These are phyloP conservation scores for Heliocidaris erythrogramma DNA, from an alignment of 35 echinoderm and acorn worm genomes.

Conservation along the genomic window DNA sequence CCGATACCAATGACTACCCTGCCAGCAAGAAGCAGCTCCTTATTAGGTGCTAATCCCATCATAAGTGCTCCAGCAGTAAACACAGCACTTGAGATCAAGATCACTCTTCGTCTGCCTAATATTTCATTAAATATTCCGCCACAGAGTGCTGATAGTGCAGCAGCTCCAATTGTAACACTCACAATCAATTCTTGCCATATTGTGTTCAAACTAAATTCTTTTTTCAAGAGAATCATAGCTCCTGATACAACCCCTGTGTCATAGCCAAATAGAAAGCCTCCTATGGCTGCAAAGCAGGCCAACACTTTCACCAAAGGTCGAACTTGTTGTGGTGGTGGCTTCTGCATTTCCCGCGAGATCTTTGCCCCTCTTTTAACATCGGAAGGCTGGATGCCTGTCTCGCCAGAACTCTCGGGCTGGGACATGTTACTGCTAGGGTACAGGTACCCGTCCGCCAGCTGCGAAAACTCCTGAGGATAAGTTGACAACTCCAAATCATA, in stretches of 20 bases:
- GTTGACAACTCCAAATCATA: background rate
- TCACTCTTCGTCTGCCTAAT: conserved; percentile 74
- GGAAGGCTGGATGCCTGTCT: background rate
- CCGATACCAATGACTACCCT: conserved; percentile 82
- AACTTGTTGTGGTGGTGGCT: background rate
- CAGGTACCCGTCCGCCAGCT: background rate
- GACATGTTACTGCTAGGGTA: background rate
- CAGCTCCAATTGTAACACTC: conserved; percentile 78
- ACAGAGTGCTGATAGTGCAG: conserved; percentile 68
- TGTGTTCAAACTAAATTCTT: conserved; percentile 69
- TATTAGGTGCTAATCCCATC: conserved; percentile 57
- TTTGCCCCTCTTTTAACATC: background rate
- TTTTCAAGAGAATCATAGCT: conserved; percentile 84
- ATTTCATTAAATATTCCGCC: conserved; percentile 82
- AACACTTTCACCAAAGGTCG: conserved; percentile 66
- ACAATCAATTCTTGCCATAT: conserved; percentile 97
- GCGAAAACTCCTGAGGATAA: background rate
- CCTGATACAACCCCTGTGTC: conserved; percentile 97
- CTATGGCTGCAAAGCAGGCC: conserved; percentile 79
- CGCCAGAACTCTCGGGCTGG: background rate
- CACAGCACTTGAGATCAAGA: conserved; percentile 68
- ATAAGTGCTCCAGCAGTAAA: conserved; percentile 69
- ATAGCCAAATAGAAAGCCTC: conserved; percentile 96
- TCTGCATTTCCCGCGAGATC: background rate
- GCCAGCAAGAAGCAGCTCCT: conserved; percentile 64